A percentile compares a stretch with the other conserved stretches of the same genome.
These are phyloP conservation scores for Morus bassanus DNA, from an alignment of 2,797 vertebrate genomes.

Conservation along the genomic window DNA sequence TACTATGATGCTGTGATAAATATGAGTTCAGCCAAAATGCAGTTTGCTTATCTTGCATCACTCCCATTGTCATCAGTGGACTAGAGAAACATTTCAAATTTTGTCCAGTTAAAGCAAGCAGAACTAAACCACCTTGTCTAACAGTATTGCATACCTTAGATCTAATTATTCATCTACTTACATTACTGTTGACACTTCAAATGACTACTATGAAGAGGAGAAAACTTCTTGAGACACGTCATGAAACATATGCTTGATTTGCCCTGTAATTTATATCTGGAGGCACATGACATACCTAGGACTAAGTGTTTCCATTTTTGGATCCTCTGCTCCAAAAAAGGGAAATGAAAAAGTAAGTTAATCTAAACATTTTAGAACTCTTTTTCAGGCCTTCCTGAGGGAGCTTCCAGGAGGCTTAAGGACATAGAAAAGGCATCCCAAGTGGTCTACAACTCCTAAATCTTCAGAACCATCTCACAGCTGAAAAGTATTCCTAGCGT, in stretches of 20 bases:
- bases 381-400: not conserved
- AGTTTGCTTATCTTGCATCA: not conserved
- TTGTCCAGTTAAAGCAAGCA: not conserved
- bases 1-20: not conserved
- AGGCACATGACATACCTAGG: not conserved
- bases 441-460: not conserved
- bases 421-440: not conserved
- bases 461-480: not conserved
- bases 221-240: not conserved
- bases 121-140: not conserved
- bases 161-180: not conserved
- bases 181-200: not conserved
- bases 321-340: not conserved
- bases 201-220: fast-evolving
- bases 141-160: not conserved
- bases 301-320: not conserved
- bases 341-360: not conserved
- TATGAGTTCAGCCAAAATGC: not conserved
- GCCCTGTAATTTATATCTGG: not conserved
- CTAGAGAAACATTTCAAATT: not conserved
- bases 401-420: not conserved
- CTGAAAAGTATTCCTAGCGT: not conserved
- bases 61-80: not conserved
- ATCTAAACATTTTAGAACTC: not conserved
- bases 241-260: not conserved